These are phyloP conservation scores for Drosophila busckii DNA, from an alignment of 1,140 invertebrate genomes.

Conservation along the genomic window DNA sequence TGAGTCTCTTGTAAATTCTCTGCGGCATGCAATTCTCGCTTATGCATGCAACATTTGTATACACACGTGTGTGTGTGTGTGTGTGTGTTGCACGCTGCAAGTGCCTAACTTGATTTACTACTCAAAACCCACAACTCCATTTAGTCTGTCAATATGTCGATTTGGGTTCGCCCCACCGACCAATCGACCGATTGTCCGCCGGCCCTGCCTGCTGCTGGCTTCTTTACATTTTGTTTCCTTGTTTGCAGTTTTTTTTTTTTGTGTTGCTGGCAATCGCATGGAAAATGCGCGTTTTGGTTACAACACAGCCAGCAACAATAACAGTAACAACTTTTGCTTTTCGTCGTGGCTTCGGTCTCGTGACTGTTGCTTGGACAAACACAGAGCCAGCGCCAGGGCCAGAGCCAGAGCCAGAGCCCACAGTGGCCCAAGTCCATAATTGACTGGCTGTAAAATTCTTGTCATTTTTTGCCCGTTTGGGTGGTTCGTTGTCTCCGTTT, in stretches of 20 bases:
- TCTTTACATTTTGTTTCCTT: background rate
- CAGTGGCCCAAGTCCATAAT: slow-evolving; percentile 57
- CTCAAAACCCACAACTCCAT: slow-evolving; percentile 78
- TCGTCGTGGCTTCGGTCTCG: slow-evolving; percentile 29
- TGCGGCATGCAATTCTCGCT: slow-evolving; percentile 46
- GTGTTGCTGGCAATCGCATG: slow-evolving; percentile 40
- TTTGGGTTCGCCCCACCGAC: slow-evolving; percentile 60
- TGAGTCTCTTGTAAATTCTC: slow-evolving; percentile 44
- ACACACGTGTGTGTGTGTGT: slow-evolving; percentile 14
- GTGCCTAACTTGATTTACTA: slow-evolving; percentile 77
- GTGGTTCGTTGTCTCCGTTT: slow-evolving; percentile 31
- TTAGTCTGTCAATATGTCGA: slow-evolving; percentile 78
- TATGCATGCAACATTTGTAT: slow-evolving; percentile 3
- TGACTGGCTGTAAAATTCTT: slow-evolving; percentile 72
- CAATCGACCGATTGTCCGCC: slow-evolving; percentile 14
- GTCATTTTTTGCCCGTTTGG: slow-evolving; percentile 51
- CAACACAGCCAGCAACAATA: slow-evolving; percentile 41
- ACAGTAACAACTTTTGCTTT: slow-evolving; percentile 57
- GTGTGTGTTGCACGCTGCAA: slow-evolving; percentile 29
- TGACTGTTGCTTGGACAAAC: slow-evolving; percentile 14
- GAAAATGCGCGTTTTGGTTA: slow-evolving; percentile 71
- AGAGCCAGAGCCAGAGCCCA: too few species aligned
- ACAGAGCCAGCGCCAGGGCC: too few species aligned
- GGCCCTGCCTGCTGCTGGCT: slow-evolving; percentile 5
- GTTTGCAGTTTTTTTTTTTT: slow-evolving; percentile 6